Evolutionary conservation across 2,113 vertebrate genomes (phyloP), one percentile per base, ranked within the genome.

Genomic region (Montifringilla adamsi): DNA sequence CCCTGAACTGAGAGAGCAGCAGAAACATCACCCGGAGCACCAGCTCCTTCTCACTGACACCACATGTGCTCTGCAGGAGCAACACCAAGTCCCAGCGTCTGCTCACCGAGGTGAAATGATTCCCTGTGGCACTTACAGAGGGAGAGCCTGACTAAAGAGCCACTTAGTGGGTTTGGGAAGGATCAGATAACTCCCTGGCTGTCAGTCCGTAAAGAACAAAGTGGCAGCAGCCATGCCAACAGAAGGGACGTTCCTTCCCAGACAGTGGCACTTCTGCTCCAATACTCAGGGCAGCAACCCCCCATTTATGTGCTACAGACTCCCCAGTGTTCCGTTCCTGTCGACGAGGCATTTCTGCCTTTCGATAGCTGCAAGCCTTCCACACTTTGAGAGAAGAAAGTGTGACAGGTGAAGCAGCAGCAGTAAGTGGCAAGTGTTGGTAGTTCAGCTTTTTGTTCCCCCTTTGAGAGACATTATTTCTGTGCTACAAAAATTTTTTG

Each of bases 401-500:
- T 41, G 30, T 44, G 60, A 84, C 8, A 9, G 60, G 91, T 46
- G 66, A 39, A 91, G 58, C 6, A 83, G 58, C 64, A 86, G 80
- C 83, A 81, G 52, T 43, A 47, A 93, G 59, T 5, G 19, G 68
- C 56, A 63, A 66, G 77, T 72, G 73, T 72, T 78, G 78, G 86
- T 69, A 84, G 76, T 77, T 83, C 50, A 66, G 69, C 49, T 64
- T 82, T 90, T 86, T 84, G 60, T 91, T 94, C 73, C 53, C 12
- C 35, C 37, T 74, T 63, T 4, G 4, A 69, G 56, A 84, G 60
- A 87, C 24, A 3, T 43, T 39, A 52, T 55, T 90, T 86, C 84
- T 74, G 56, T 30, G 7, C 52, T 63, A 64, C 12, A 63, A 84
- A 56, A 30, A 4, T 2, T 49, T 83, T 69, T 43, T 22, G 24